Conservation (phyloP, 2,113 vertebrate species). For the Athene cunicularia region DNA sequence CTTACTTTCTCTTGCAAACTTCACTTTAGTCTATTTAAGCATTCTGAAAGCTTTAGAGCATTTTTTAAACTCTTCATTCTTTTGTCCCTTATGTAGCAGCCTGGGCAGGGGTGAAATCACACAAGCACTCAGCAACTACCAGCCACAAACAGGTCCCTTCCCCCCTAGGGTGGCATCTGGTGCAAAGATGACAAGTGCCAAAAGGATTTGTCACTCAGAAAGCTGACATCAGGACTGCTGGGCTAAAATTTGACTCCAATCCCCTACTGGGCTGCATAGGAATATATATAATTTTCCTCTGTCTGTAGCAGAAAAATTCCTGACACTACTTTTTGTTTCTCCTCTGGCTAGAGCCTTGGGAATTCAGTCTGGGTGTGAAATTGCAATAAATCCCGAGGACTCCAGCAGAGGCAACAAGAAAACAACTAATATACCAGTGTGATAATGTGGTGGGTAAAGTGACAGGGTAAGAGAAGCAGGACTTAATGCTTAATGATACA, state of each 20-base stretch:
- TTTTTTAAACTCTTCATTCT: constrained; percentile 18
- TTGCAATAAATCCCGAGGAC: neutral
- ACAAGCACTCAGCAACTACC: neutral
- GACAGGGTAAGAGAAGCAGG: neutral
- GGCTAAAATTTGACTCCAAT: neutral
- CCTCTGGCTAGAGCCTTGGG: neutral
- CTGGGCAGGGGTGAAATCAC: neutral
- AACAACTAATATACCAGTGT: neutral
- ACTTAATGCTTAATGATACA: neutral
- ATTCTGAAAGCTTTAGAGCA: neutral
- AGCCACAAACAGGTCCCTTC: neutral
- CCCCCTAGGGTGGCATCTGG: neutral
- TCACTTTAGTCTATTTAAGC: neutral
- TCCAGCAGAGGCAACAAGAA: neutral
- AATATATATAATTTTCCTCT: neutral
- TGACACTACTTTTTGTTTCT: neutral
- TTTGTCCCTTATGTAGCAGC: neutral
- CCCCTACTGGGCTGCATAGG: neutral
- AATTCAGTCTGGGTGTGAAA: neutral
- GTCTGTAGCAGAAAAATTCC: neutral
- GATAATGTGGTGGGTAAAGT: neutral
- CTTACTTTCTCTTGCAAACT: neutral
- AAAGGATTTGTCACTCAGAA: constrained; percentile 39
- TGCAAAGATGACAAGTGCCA: constrained; percentile 12
- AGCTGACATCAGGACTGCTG: neutral